These are phyloP conservation scores for Albula goreensis DNA, from an alignment of 2,113 vertebrate genomes.

Conservation along the genomic window DNA sequence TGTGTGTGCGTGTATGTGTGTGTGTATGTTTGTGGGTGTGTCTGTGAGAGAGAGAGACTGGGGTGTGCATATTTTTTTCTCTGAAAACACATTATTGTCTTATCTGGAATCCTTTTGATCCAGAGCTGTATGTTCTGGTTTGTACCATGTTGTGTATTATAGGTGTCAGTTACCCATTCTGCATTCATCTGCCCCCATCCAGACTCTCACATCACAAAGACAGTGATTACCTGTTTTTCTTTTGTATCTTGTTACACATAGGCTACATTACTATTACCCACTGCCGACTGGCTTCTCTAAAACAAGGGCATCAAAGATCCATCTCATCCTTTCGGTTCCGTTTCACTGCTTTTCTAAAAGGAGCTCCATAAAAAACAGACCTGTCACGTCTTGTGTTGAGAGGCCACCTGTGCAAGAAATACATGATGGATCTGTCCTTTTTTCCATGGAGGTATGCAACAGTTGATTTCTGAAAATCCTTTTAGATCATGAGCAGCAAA, in stretches of 20 bases:
- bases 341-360: constrained; percentile 46
- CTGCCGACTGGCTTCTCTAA: background rate
- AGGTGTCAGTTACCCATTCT: constrained; percentile 28
- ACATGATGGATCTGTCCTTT: constrained; percentile 41
- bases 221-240: constrained; percentile 37
- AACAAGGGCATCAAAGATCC: constrained; percentile 25
- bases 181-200: constrained; percentile 35
- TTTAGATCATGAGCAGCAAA: constrained; percentile 63
- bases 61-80: constrained; percentile 13
- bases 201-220: constrained; percentile 37
- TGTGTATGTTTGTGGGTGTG: no score
- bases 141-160: background rate
- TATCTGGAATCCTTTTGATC: constrained; percentile 29
- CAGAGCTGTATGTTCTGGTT: constrained; percentile 22
- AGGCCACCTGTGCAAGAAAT: constrained; percentile 42
- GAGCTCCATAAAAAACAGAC: constrained; percentile 51
- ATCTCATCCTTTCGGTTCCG: constrained; percentile 39
- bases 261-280: constrained; percentile 32
- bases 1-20: no score
- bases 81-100: background rate
- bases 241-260: constrained; percentile 49
- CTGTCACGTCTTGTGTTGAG: constrained; percentile 42
- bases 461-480: constrained; percentile 61
- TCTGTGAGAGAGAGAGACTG: no score
- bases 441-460: constrained; percentile 52